A percentile compares a stretch with the other conserved stretches of the same genome.
Conservation (phyloP, 1,140 invertebrate genomes). For the Platorchestia sp. region DNA sequence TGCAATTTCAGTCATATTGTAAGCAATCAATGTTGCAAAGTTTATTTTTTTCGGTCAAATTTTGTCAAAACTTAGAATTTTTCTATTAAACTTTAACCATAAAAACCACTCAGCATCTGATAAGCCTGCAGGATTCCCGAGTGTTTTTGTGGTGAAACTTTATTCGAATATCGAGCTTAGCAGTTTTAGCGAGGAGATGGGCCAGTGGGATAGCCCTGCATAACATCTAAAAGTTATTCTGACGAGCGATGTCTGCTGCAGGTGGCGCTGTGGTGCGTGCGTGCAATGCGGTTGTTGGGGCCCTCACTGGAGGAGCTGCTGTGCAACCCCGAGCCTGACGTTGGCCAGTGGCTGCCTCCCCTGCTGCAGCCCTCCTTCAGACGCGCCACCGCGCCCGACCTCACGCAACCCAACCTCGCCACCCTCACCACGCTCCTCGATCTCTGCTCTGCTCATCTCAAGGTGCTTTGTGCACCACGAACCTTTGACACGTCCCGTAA, state of each 20-base stretch:
- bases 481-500: too few species aligned
- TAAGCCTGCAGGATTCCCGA: too few species aligned
- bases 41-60: too few species aligned
- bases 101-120: too few species aligned
- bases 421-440: slow-evolving; percentile 54
- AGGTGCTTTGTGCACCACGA: background rate
- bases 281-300: slow-evolving; percentile 20
- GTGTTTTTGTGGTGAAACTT: too few species aligned
- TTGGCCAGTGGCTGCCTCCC: slow-evolving; percentile 3
- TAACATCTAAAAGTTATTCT: too few species aligned
- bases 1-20: background rate
- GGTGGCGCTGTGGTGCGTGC: slow-evolving; percentile 25
- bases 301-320: slow-evolving; percentile 38
- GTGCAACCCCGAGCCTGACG: slow-evolving; percentile 42
- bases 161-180: too few species aligned
- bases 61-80: too few species aligned
- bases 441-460: slow-evolving; percentile 38
- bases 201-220: too few species aligned
- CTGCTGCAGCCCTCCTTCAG: slow-evolving; percentile 55
- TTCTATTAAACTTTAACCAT: too few species aligned
- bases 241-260: background rate
- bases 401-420: slow-evolving; percentile 55
- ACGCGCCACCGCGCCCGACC: slow-evolving; percentile 34
- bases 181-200: too few species aligned
- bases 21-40: background rate